Percentiles rank a stretch among this genome's conserved stretches.
Evolutionary conservation across 2,113 vertebrate genomes (phyloP).

Genomic region (Callopanchax toddi): DNA sequence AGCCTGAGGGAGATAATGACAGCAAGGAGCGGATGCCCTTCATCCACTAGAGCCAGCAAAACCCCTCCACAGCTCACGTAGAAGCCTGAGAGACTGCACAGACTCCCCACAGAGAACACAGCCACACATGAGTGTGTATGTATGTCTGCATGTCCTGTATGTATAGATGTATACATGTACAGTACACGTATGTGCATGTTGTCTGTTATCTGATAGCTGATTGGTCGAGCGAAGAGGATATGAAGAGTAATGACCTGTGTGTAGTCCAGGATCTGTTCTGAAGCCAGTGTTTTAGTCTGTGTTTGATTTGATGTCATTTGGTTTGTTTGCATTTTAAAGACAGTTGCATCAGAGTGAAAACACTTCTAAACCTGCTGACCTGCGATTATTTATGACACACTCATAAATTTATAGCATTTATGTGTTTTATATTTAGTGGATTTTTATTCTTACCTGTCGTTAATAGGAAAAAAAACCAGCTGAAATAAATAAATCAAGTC

Average conservation of each 20-base stretch:
- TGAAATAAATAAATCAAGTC: constrained; percentile 5
- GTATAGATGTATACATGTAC: constrained; percentile 58
- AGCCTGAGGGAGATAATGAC: constrained; percentile 94
- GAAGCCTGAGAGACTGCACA: constrained; percentile 35
- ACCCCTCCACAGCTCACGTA: background rate
- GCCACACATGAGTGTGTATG: constrained; percentile 81
- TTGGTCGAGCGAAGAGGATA: constrained; percentile 76
- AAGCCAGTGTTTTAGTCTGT: constrained; percentile 45
- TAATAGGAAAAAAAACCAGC: constrained; percentile 5
- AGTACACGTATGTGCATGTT: constrained; percentile 34
- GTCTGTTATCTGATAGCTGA: constrained; percentile 77
- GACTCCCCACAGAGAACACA: constrained; percentile 64
- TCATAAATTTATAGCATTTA: constrained; percentile 3
- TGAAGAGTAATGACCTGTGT: constrained; percentile 43
- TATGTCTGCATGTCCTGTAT: constrained; percentile 61
- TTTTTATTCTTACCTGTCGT: background rate
- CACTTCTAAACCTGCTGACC: constrained; percentile 15
- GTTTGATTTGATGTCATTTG: constrained; percentile 38
- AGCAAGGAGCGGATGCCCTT: constrained; percentile 98
- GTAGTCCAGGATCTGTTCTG: constrained; percentile 77
- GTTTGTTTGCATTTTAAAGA: constrained; percentile 32
- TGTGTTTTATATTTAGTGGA: background rate
- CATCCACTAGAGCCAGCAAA: constrained; percentile 85
- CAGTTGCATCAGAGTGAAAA: constrained; percentile 20
- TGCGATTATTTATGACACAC: constrained; percentile 7